Conservation (phyloP, 2,888 invertebrate species). For the Aleiodes testaceus region DNA sequence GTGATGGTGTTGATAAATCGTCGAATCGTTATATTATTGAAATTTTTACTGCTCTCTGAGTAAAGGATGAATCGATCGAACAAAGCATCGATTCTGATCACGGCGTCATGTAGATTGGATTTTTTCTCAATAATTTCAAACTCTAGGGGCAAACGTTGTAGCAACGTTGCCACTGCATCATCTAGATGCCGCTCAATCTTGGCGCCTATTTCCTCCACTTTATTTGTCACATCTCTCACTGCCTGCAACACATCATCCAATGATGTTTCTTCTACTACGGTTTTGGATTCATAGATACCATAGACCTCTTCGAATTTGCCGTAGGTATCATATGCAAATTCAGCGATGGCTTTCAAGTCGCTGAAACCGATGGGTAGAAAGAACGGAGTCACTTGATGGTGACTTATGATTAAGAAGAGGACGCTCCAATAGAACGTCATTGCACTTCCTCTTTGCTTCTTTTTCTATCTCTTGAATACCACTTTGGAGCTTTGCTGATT, state of each 20-base stretch:
- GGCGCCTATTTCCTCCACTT: slow-evolving; percentile 30
- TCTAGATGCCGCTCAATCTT: background rate
- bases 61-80: background rate
- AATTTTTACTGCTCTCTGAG: background rate
- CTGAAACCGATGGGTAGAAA: background rate
- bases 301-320: background rate
- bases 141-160: background rate
- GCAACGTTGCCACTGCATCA: slow-evolving; percentile 4
- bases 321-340: background rate
- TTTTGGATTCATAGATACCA: background rate
- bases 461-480: too few species aligned
- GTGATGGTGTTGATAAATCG: background rate
- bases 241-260: background rate
- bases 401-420: background rate
- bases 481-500: too few species aligned
- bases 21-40: background rate
- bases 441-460: background rate
- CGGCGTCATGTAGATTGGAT: background rate
- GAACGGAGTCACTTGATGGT: background rate
- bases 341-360: background rate
- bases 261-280: background rate
- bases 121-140: slow-evolving; percentile 35
- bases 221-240: slow-evolving; percentile 36
- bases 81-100: background rate
- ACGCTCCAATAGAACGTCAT: background rate